These are phyloP conservation scores for Moxostoma hubbsi DNA, from an alignment of 2,797 vertebrate species.

Conservation along the genomic window DNA sequence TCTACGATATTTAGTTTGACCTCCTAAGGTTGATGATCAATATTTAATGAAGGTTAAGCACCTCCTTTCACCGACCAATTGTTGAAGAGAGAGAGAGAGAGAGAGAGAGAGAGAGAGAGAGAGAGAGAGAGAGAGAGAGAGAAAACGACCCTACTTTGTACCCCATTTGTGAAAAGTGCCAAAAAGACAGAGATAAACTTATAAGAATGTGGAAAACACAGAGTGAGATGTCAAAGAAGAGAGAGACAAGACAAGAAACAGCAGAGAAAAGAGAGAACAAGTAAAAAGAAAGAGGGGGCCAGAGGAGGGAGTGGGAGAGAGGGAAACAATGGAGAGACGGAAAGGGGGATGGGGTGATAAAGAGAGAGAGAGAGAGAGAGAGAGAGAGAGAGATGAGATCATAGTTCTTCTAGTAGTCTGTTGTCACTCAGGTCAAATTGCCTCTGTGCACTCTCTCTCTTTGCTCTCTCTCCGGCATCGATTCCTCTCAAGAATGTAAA, in stretches of 20 bases:
- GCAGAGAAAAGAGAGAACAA: conserved; percentile 60
- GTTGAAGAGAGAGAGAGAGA: background rate
- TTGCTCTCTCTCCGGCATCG: conserved; percentile 51
- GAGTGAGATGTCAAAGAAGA: conserved; percentile 47
- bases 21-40: too few species aligned
- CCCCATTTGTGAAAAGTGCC: background rate
- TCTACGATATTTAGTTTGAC: background rate
- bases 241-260: conserved; percentile 1
- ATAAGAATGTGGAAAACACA: conserved; percentile 53
- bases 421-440: conserved; percentile 85
- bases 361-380: too few species aligned
- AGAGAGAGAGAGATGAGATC: conserved; percentile 74
- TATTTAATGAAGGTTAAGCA: background rate
- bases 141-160: background rate
- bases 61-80: background rate
- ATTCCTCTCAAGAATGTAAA: conserved; percentile 62
- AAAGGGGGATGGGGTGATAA: conserved; percentile 50
- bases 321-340: conserved; percentile 60
- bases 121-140: background rate
- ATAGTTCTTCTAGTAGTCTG: conserved; percentile 84
- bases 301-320: conserved; percentile 62
- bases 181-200: conserved; percentile 62
- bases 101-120: background rate
- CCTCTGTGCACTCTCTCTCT: conserved; percentile 51
- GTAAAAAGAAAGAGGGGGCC: conserved; percentile 54